Conservation (phyloP, 2,888 invertebrate genomes). For the Lycaena phlaeas region DNA sequence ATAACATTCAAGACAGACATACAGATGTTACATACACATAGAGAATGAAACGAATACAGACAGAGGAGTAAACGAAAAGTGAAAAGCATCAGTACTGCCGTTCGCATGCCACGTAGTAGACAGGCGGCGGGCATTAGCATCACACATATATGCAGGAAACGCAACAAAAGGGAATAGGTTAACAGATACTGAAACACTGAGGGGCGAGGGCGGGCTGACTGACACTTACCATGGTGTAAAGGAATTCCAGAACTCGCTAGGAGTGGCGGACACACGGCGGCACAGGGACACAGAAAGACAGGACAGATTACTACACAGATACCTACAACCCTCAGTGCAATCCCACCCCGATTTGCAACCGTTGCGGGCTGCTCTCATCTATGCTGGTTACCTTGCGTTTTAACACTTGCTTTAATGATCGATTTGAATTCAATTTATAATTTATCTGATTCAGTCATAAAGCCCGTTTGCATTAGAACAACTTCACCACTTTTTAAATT, state of each 20-base stretch:
- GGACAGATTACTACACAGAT: conserved; percentile 76
- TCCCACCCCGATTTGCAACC: conserved; percentile 67
- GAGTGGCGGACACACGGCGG: conserved; percentile 79
- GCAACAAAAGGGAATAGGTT: conserved; percentile 72
- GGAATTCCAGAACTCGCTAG: conserved; percentile 99
- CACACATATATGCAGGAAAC: conserved; percentile 71
- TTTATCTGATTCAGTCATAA: conserved; percentile 38
- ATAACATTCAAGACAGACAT: conserved; percentile 70
- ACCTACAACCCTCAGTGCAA: conserved; percentile 74
- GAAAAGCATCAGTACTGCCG: conserved; percentile 64
- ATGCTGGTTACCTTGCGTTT: conserved; percentile 70
- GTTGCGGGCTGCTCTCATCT: conserved; percentile 60
- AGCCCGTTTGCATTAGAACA: conserved; percentile 73
- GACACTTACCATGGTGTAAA: conserved; percentile 98
- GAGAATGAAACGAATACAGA: conserved; percentile 73
- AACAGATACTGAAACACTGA: conserved; percentile 73
- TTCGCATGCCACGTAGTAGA: conserved; percentile 55
- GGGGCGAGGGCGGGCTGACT: conserved; percentile 75
- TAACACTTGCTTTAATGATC: conserved; percentile 51
- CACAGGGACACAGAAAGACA: conserved; percentile 81
- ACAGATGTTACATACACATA: conserved; percentile 75
- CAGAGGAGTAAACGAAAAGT: conserved; percentile 69
- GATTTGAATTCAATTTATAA: conserved; percentile 31
- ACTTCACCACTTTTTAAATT: conserved; percentile 42
- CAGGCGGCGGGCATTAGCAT: conserved; percentile 62